Evolutionary conservation across 2,888 invertebrate species (phyloP).

Genomic region (Plagodis dolabraria): DNA sequence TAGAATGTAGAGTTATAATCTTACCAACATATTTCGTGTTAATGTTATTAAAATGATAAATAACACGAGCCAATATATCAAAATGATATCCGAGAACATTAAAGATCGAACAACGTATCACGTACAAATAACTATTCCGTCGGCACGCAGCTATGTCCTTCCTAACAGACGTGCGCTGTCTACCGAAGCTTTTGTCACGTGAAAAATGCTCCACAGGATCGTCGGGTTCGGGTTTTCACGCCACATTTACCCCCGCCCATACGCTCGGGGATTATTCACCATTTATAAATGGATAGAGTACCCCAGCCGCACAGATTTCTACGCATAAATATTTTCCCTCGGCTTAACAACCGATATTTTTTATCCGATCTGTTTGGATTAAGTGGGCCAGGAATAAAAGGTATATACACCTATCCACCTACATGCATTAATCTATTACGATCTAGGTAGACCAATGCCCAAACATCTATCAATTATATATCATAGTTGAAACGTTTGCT

Average conservation of each 20-base stretch:
- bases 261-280: slow-evolving; percentile 69
- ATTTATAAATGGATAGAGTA: slow-evolving; percentile 76
- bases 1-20: too few relatives aligned
- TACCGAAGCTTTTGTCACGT: slow-evolving; percentile 71
- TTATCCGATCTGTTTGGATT: slow-evolving; percentile 36
- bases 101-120: slow-evolving; percentile 38
- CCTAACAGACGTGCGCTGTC: slow-evolving; percentile 60
- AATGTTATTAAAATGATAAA: slow-evolving; percentile 1
- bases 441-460: too few relatives aligned
- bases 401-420: slow-evolving; percentile 1
- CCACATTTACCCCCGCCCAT: slow-evolving; percentile 74
- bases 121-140: slow-evolving; percentile 28
- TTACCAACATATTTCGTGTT: too few relatives aligned
- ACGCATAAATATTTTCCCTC: slow-evolving; percentile 58
- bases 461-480: too few relatives aligned
- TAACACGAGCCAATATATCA: slow-evolving; percentile 16
- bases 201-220: slow-evolving; percentile 64
- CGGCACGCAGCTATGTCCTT: slow-evolving; percentile 29
- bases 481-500: too few relatives aligned
- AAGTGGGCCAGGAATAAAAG: slow-evolving; percentile 23
- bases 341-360: slow-evolving; percentile 49
- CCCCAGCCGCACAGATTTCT: slow-evolving; percentile 67
- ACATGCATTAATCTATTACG: not conserved
- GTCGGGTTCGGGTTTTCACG: slow-evolving; percentile 74
- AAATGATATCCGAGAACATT: slow-evolving; percentile 38